Base-by-base conservation (phyloP, 2,797 vertebrate species). In the Luscinia megarhynchos region DNA sequence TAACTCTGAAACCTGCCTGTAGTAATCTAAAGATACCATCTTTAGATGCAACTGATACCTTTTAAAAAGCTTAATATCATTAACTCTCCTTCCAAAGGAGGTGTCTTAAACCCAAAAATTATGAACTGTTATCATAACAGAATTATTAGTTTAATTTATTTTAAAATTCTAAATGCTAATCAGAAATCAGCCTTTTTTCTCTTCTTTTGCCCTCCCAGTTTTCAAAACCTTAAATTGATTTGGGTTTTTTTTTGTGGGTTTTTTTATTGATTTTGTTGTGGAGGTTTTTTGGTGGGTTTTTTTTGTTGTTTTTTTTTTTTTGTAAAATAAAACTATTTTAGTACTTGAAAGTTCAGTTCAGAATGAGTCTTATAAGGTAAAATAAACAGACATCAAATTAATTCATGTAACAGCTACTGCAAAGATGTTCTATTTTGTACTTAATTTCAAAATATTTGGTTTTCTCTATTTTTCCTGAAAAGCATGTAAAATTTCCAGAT, bases 161-260 rank as follows among this genome's bases (percentile, higher is more conserved):
- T 78, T 36, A 29, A 54, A 84, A 81, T 66, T 32, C 4, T 72
- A 51, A 58, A 40, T 30, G 7, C 3, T 64, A 32, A 6, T n/a
- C 40, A 66, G 18, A 88, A 93, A 32, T 59, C 17, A 51, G 3
- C 7, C 4, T 12, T 23, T 34, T 24, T 24, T 7, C 3, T 0
- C 2, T 5, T 4, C 5, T 9, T 38, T 41, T 40, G 38, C 5
- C 4, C 3, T 1, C 6, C 15, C 2, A 34, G 45, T 1, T 84
- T 93, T 51, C 40, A 46, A 69, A 69, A 8, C 26, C 20, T 81
- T 69, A 38, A 41, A 10, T 38, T 48, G 20, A 1, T 53, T 53
- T 53, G 29, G 29, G 6, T 27, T 51, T 16, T 51, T 16, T 27
- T 26, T 21, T 45, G 43, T 45, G 43, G 20, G 43, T 20, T 21